Base-by-base conservation (phyloP, 2,888 invertebrate species). In the Baccha elongata region DNA sequence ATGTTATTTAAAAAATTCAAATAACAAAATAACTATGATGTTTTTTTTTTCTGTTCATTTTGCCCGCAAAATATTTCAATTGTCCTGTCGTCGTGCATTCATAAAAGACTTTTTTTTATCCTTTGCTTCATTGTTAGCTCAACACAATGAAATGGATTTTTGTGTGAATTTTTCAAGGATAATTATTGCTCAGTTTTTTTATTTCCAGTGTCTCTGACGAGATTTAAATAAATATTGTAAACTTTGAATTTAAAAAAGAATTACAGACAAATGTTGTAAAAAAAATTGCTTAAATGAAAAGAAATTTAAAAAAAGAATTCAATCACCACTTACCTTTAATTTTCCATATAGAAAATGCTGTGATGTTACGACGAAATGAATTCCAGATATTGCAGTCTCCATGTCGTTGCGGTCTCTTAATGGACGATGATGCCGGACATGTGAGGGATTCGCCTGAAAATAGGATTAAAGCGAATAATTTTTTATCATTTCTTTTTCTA, bases 311-410 rank as follows among this genome's bases (percentile, higher is more conserved):
- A 40, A 37, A 58, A 26, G 2, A 15, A 0, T 10, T 2, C n/a
- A 37, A 55, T 35, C 32, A 53, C 0, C 42, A 76, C 85, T 86
- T 72, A 91, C 92, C 90, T 92, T 93, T 32, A 93, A 88, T 87
- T 92, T 92, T n/a, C 92, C 92, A 58, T 89, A 89, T 17, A 89
- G 87, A 85, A 93, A 93, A 87, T 93, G 92, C 29, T 92, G 91
- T 67, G 90, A 88, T 44, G 90, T 91, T 8, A 93, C 90, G 62
- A 91, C 90, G 87, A 93, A 92, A 85, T 92, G 92, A 32, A 93
- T 90, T 60, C 92, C 91, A 73, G 92, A 90, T 71, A 91, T 89
- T 26, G 92, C 90, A n/a, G 91, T 88, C 86, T 92, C 91, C 88
- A 92, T 89, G 64, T 91, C 88, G 52, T 87, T 89, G 58, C 89